phyloP scores from a whole-genome alignment of 2,888 invertebrate species.

The Arge pagana region DNA sequence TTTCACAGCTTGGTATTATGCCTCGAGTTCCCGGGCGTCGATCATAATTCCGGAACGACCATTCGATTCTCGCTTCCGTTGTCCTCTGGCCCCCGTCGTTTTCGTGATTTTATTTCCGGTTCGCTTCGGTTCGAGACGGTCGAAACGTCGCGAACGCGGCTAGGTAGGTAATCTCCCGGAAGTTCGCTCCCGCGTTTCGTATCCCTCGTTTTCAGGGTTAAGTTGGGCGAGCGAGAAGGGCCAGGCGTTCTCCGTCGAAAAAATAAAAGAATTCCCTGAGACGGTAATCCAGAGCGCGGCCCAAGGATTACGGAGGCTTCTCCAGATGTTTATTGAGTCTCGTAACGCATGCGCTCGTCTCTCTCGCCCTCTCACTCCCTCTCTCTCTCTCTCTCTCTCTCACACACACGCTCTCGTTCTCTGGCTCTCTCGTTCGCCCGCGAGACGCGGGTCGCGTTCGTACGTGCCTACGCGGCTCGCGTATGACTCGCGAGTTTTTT shows the following conservation, averaged over 20 bases:
- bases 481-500: conserved; percentile 10
- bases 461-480: conserved; percentile 13
- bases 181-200: conserved; percentile 1
- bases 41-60: too few species aligned
- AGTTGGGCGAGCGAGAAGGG: conserved; percentile 15
- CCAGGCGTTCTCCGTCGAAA: conserved; percentile 31
- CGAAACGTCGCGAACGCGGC: too few species aligned
- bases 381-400: conserved; percentile 24
- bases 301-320: conserved; percentile 52
- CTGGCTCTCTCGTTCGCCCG: background rate
- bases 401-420: background rate
- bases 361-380: conserved; percentile 8
- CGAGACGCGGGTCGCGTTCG: conserved; percentile 10
- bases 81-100: too few species aligned
- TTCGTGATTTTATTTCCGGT: too few species aligned
- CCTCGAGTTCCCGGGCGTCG: too few species aligned
- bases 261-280: conserved; percentile 51
- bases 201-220: conserved; percentile 3
- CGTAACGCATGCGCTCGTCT: conserved; percentile 48
- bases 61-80: too few species aligned
- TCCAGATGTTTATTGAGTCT: conserved; percentile 57
- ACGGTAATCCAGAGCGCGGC: conserved; percentile 54
- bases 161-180: too few species aligned
- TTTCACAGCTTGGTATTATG: too few species aligned
- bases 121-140: too few species aligned